phyloP scores from a whole-genome alignment of 2,888 invertebrate species.

The Andrena flavipes region DNA sequence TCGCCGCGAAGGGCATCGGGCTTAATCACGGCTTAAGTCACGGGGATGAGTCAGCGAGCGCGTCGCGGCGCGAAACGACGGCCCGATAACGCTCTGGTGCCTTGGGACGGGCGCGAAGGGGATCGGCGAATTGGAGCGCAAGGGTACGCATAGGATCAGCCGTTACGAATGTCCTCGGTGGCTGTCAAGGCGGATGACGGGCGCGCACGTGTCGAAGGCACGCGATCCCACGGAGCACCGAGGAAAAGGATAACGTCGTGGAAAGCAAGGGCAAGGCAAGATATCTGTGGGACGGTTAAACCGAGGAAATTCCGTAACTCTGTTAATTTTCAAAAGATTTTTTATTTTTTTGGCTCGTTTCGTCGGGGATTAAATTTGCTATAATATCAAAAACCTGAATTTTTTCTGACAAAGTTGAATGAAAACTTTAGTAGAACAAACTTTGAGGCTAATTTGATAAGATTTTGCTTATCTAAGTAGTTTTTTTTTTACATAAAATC shows the following conservation, averaged over 20 bases:
- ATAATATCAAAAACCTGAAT: too few species aligned
- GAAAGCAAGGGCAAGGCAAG: slow-evolving; percentile 32
- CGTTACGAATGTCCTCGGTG: slow-evolving; percentile 5
- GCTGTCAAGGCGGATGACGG: slow-evolving; percentile 48
- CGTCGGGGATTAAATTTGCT: too few species aligned
- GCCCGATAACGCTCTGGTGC: slow-evolving; percentile 19
- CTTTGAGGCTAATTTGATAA: too few species aligned
- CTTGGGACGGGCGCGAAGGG: slow-evolving; percentile 3
- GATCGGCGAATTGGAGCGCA: slow-evolving; percentile 31
- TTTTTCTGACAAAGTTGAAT: too few species aligned
- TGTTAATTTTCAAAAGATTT: too few species aligned
- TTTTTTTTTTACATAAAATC: too few species aligned
- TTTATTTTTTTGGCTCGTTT: too few species aligned
- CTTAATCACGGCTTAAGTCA: background rate
- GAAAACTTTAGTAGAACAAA: too few species aligned
- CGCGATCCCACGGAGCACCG: slow-evolving; percentile 35
- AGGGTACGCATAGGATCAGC: background rate
- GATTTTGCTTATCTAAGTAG: too few species aligned
- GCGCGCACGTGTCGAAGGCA: slow-evolving; percentile 63
- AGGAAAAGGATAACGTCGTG: slow-evolving; percentile 36
- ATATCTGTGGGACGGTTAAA: slow-evolving; percentile 24
- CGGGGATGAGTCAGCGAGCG: slow-evolving; percentile 34
- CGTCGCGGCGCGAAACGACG: slow-evolving; percentile 17
- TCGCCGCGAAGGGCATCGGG: background rate
- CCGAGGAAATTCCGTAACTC: too few species aligned